Base-by-base conservation (phyloP, 2,113 vertebrate species). In the Aspiorhynchus laticeps region DNA sequence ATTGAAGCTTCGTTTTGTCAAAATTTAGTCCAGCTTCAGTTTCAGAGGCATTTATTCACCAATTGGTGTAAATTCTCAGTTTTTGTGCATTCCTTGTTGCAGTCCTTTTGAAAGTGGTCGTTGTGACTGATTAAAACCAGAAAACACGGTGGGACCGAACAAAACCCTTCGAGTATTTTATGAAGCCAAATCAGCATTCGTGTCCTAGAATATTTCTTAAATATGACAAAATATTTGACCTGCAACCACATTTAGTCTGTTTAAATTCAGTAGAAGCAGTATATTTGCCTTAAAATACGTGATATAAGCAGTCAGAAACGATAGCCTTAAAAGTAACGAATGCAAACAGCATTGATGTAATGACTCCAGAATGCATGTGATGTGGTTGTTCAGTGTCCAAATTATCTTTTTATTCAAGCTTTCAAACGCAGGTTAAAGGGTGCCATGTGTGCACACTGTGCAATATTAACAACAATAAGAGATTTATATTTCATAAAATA, bases 371-470 rank as follows among this genome's bases (percentile, higher is more conserved):
- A 2, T 1, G 28, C 46, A 31, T 53, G 43, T 53, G 46, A 53
- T 10, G 26, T 28, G 17, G 31, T 61, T 59, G 10, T 41, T 63
- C 31, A 4, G 33, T 80, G 36, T 63, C 79, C 8, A 65, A 65
- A 46, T 65, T 0, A 63, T 65, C 2, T 43, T 63, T 80, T 43
- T 43, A 65, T 81, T 41, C n/a, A 81, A 43, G 59, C 59, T 43
- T 43, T 81, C 36, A 17, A 7, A 43, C 0, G 17, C 38, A 43
- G 59, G 59, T 65, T 43, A 28, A 43, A 81, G n/a, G 56, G 59
- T 65, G 80, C 38, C 14, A 65, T 63, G 36, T 80, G 10, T 59
- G 24, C 38, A 41, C n/a, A 80, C 78, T 41, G 59, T 82, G 80
- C 59, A 82, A 67, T 65, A 82, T 46, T 46, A 46, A 28, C 38